Evolutionary conservation across 1,140 invertebrate species (phyloP).

Genomic region (Lepidurus apus): DNA sequence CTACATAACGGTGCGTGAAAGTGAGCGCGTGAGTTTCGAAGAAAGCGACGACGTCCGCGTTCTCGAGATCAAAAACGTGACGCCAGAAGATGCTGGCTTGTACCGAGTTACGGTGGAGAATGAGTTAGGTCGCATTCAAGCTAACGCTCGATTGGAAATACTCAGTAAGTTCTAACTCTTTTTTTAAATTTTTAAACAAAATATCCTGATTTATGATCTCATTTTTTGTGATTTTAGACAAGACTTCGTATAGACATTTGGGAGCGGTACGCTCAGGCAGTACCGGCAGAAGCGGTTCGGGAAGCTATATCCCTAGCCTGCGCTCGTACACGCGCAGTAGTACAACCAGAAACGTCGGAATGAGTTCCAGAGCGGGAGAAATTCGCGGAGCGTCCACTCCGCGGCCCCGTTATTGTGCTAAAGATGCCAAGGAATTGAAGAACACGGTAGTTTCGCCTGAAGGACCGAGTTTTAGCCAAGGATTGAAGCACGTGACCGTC

Average conservation of each 20-base stretch:
- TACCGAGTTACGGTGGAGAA: slow-evolving; percentile 76
- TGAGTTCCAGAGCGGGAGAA: slow-evolving; percentile 10
- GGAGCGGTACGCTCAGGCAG: slow-evolving; percentile 31
- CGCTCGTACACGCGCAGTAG: neutral
- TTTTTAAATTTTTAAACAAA: neutral
- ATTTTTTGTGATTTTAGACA: neutral
- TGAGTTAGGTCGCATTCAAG: slow-evolving; percentile 70
- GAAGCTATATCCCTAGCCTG: slow-evolving; percentile 26
- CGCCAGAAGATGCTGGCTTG: slow-evolving; percentile 68
- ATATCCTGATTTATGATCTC: neutral
- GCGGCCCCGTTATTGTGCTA: slow-evolving; percentile 45
- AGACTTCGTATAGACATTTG: slow-evolving; percentile 1
- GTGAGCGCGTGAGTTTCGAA: slow-evolving; percentile 60
- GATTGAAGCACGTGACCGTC: slow-evolving; percentile 48
- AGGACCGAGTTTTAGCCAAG: slow-evolving; percentile 49
- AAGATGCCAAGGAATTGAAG: slow-evolving; percentile 47
- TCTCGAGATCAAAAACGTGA: slow-evolving; percentile 70
- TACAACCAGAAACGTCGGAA: slow-evolving; percentile 11
- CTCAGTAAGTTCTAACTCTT: slow-evolving; percentile 51
- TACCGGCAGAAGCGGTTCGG: slow-evolving; percentile 2
- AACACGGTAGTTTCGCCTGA: slow-evolving; percentile 46
- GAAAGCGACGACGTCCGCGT: slow-evolving; percentile 69
- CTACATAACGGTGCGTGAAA: slow-evolving; percentile 53
- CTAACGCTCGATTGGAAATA: slow-evolving; percentile 71
- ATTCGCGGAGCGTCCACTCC: slow-evolving; percentile 31